Evolutionary conservation across 2,888 invertebrate species (phyloP).

Genomic region (Plebejus argus): DNA sequence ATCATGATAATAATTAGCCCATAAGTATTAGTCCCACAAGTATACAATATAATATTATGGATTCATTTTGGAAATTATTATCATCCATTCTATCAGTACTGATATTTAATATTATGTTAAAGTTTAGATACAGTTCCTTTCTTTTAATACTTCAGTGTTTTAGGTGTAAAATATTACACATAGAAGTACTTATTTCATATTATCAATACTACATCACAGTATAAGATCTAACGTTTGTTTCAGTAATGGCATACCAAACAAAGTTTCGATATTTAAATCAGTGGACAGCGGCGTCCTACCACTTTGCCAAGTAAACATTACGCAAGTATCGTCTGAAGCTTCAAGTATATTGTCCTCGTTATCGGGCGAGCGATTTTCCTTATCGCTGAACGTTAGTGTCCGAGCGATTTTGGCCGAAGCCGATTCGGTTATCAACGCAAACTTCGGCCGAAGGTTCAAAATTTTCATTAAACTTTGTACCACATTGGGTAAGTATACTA

Average conservation of each 20-base stretch:
- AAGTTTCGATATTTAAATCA: slow-evolving; percentile 30
- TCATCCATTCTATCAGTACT: too few species aligned
- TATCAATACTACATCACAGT: background rate
- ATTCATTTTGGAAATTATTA: too few species aligned
- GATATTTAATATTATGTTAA: too few species aligned
- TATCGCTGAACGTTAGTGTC: slow-evolving; percentile 36
- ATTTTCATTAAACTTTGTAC: background rate
- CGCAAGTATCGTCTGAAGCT: slow-evolving; percentile 17
- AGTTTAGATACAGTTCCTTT: too few species aligned
- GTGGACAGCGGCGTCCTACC: slow-evolving; percentile 23
- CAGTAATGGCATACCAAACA: slow-evolving; percentile 1
- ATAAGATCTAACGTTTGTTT: slow-evolving; percentile 4
- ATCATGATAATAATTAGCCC: too few species aligned
- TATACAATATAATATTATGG: too few species aligned
- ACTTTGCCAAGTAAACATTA: slow-evolving; percentile 32
- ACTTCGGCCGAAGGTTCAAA: background rate
- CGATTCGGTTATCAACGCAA: background rate
- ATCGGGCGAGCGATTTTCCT: slow-evolving; percentile 40
- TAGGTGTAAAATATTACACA: background rate
- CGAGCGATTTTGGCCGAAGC: background rate
- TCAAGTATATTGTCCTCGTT: slow-evolving; percentile 33
- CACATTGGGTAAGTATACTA: too few species aligned
- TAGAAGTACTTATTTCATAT: background rate
- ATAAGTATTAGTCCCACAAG: too few species aligned
- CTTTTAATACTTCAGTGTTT: too few species aligned